Conservation (phyloP, 2,797 vertebrate species). For the Morus bassanus region DNA sequence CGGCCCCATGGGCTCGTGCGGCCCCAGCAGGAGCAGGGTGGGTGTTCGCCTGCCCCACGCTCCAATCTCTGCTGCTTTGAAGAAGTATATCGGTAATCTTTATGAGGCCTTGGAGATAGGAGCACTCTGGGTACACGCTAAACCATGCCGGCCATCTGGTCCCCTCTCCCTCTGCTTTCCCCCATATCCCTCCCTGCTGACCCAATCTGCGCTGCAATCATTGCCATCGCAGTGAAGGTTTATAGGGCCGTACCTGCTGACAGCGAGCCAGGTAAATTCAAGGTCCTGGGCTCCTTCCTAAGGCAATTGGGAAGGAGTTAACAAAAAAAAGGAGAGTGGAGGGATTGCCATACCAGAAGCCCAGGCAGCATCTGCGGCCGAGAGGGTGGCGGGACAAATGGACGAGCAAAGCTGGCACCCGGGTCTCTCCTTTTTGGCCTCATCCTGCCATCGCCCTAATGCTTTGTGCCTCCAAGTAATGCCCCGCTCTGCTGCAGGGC, state of each 20-base stretch:
- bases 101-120: constrained; percentile 34
- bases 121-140: not conserved
- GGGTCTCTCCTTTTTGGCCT: not conserved
- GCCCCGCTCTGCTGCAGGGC: not conserved
- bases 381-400: not conserved
- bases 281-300: not conserved
- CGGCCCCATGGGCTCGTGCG: not conserved
- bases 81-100: constrained; percentile 19
- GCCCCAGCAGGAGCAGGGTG: not conserved
- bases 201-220: not conserved
- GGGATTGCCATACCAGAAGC: not conserved
- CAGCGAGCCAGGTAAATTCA: not conserved
- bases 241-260: not conserved
- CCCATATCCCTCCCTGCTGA: not conserved
- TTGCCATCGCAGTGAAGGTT: not conserved
- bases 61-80: constrained; percentile 36
- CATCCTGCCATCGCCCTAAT: not conserved
- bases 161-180: not conserved
- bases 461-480: not conserved
- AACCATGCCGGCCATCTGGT: not conserved
- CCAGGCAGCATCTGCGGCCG: not conserved
- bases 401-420: rapidly evolving
- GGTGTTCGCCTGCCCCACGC: rapidly evolving
- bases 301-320: not conserved
- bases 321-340: not conserved